Base-by-base conservation (phyloP, 2,888 invertebrate genomes). In the Notodonta dromedarius region DNA sequence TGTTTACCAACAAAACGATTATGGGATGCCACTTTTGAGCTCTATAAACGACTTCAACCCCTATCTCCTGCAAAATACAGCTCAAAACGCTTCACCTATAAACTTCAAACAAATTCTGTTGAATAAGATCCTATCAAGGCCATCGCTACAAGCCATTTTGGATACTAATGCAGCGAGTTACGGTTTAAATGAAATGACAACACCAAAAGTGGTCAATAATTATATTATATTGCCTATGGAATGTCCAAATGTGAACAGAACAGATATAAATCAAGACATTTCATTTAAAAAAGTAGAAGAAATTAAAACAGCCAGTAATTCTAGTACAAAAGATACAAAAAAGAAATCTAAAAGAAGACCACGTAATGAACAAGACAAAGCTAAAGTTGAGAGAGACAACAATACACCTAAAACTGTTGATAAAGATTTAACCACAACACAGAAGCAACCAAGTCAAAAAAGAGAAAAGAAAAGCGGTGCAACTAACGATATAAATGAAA, bases 211-310 rank as follows among this genome's bases (percentile, higher is more conserved):
- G 5, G 69, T 83, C 0, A 86, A 83, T 62, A 87, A 85, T 67
- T 85, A 88, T 65, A 79, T 80, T 53, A 74, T 80, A 52, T 55
- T 82, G 53, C 82, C 86, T 13, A 69, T 80, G 11, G 80, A 79
- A 12, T 71, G 76, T 62, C 67, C 76, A 3, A 66, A 70, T 64
- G 57, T 68, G 12, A 74, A 71, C 54, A 59, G 61, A 46, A 76
- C 66, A n/a, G 42, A 44, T 24, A 5, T 16, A 0, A 44, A 56
- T 13, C 11, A 24, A 44, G 44, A 55, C 16, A 55, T 11, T 11
- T 55, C 40, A 16, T 6, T 39, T 3, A 39, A 9, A 0, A 54
- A 54, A 14, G 54, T 54, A 0, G 32, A 12, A 35, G 11, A 54
- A 13, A 14, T 13, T 53, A 0, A 35, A 13, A 11, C 52, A 32